These are phyloP conservation scores for Magallana gigas DNA, from an alignment of 1,140 invertebrate genomes.

Conservation along the genomic window DNA sequence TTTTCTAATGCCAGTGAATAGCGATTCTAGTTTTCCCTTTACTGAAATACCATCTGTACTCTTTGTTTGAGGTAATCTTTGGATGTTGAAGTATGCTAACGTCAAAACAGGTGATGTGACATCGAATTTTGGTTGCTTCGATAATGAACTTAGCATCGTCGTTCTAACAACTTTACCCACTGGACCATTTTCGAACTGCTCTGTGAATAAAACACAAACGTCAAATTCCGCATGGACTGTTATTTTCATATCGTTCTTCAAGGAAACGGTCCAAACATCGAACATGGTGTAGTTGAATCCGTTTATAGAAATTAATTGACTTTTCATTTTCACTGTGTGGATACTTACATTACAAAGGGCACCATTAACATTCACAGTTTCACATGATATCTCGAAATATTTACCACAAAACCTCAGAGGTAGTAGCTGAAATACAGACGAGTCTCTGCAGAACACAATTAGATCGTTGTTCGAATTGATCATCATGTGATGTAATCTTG, in stretches of 20 bases:
- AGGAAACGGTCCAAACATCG: background rate
- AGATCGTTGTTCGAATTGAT: background rate
- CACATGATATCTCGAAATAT: conserved; percentile 4
- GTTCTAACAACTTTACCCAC: background rate
- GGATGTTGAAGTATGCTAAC: too few species aligned
- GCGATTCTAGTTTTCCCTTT: too few species aligned
- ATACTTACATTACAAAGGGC: background rate
- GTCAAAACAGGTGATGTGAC: background rate
- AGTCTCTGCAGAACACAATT: background rate
- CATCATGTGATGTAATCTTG: background rate
- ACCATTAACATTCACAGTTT: background rate
- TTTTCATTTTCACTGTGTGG: background rate
- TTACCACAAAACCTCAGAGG: background rate
- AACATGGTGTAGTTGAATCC: background rate
- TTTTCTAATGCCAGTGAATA: too few species aligned
- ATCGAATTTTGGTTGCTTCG: background rate
- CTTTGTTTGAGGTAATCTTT: too few species aligned
- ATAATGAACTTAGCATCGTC: background rate
- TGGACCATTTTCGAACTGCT: background rate
- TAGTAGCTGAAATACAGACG: background rate
- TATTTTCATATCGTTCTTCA: background rate
- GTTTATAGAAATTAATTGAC: background rate
- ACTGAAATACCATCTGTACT: too few species aligned
- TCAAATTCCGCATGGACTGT: background rate
- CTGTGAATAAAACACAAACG: background rate